phyloP scores from a whole-genome alignment of 2,797 vertebrate species.

The Poeciliopsis infans region DNA sequence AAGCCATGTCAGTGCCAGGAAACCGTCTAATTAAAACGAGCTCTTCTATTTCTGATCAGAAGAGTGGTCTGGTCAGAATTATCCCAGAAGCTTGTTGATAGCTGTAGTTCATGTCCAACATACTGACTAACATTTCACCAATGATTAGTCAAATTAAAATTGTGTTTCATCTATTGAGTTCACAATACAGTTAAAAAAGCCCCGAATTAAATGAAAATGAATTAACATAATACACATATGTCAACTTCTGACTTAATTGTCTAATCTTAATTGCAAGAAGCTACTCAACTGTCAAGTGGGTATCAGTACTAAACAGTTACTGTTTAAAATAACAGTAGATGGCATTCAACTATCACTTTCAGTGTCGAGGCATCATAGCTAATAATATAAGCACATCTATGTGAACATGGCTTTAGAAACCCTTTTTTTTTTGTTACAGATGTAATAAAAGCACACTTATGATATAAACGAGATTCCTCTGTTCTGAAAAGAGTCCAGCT shows the following conservation, averaged over 20 bases:
- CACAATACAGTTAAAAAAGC: not conserved
- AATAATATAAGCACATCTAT: not conserved
- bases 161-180: not conserved
- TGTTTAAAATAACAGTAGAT: not conserved
- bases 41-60: not conserved
- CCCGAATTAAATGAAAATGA: not conserved
- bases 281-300: not conserved
- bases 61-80: not conserved
- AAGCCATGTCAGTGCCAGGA: not conserved
- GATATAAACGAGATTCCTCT: slow-evolving; percentile 9
- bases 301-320: not conserved
- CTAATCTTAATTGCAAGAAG: not conserved
- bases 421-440: not conserved
- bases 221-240: not conserved
- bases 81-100: not conserved
- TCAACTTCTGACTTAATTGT: not conserved
- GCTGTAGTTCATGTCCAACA: not conserved
- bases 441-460: slow-evolving; percentile 5
- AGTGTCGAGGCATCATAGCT: not conserved
- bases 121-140: not conserved
- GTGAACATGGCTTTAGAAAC: not conserved
- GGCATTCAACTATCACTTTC: not conserved
- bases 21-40: not conserved
- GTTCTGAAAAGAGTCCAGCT: not conserved
- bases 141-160: not conserved